Evolutionary conservation across 2,888 invertebrate species (phyloP).

Genomic region (Nephrocerus scutellatus): DNA sequence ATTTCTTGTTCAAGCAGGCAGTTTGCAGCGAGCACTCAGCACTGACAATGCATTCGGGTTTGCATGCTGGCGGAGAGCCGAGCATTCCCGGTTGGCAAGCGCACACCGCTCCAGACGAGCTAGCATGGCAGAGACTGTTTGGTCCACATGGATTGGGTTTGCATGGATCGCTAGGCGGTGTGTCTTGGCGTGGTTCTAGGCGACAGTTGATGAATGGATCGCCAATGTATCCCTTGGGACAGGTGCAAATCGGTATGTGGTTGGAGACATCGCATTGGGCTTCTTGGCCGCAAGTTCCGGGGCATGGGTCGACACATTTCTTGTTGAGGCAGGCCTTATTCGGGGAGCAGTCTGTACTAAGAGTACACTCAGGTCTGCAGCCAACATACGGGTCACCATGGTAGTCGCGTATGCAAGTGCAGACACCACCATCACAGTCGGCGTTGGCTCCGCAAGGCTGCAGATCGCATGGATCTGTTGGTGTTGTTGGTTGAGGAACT

Average conservation of each 20-base stretch:
- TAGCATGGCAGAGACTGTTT: constrained; percentile 62
- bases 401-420: constrained; percentile 55
- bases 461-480: constrained; percentile 63
- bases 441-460: constrained; percentile 72
- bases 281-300: constrained; percentile 65
- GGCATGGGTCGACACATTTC: constrained; percentile 66
- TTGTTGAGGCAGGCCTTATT: constrained; percentile 65
- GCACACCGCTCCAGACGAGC: constrained; percentile 61
- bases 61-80: constrained; percentile 67
- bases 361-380: constrained; percentile 66
- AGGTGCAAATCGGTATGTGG: constrained; percentile 67
- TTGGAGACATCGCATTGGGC: constrained; percentile 66
- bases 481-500: constrained; percentile 53
- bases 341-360: constrained; percentile 64
- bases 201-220: constrained; percentile 64
- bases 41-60: constrained; percentile 72
- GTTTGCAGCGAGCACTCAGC: constrained; percentile 66
- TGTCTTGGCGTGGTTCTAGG: constrained; percentile 31
- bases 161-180: constrained; percentile 50
- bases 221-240: constrained; percentile 58
- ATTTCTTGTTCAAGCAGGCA: constrained; percentile 68
- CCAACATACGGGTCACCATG: constrained; percentile 59
- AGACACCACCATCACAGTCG: constrained; percentile 60
- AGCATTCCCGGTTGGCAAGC: constrained; percentile 64
- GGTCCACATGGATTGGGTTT: constrained; percentile 70